Conservation (phyloP, 2,888 invertebrate genomes). For the Cryptocephalus moraei region DNA sequence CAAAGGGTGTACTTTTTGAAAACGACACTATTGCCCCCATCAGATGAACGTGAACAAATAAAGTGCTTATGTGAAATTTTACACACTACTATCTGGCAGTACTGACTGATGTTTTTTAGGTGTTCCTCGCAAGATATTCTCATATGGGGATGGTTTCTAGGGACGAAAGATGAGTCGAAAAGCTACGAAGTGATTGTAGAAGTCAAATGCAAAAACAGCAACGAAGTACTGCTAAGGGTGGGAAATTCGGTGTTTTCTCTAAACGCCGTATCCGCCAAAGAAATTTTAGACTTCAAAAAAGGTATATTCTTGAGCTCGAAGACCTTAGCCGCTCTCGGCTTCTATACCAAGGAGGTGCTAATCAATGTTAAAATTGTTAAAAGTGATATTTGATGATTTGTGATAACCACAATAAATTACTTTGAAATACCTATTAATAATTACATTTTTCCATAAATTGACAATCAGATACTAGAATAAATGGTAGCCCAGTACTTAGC, state of each 20-base stretch:
- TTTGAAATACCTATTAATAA: no score
- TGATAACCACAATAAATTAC: no score
- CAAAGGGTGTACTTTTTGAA: slow-evolving; percentile 29
- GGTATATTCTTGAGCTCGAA: slow-evolving; percentile 25
- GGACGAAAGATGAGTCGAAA: slow-evolving; percentile 19
- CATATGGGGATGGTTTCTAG: slow-evolving; percentile 31
- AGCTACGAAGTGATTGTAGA: slow-evolving; percentile 26
- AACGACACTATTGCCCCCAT: slow-evolving; percentile 6
- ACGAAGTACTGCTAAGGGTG: slow-evolving; percentile 23
- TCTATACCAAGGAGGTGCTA: slow-evolving; percentile 2
- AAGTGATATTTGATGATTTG: slow-evolving; percentile 1
- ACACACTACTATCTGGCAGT: neutral
- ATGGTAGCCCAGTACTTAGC: no score
- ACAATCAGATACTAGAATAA: no score
- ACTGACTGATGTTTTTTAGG: neutral
- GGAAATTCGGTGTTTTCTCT: slow-evolving; percentile 26
- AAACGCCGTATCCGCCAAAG: slow-evolving; percentile 20
- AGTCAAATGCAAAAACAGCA: slow-evolving; percentile 16
- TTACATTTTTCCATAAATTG: no score
- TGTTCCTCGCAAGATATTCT: slow-evolving; percentile 10
- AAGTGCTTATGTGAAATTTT: neutral
- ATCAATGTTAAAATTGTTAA: slow-evolving; percentile 3
- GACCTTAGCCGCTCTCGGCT: slow-evolving; percentile 14
- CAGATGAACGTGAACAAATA: neutral
- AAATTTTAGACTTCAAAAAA: slow-evolving; percentile 24